phyloP scores from a whole-genome alignment of 2,797 vertebrate species.

The Eurystomus glaucurus region DNA sequence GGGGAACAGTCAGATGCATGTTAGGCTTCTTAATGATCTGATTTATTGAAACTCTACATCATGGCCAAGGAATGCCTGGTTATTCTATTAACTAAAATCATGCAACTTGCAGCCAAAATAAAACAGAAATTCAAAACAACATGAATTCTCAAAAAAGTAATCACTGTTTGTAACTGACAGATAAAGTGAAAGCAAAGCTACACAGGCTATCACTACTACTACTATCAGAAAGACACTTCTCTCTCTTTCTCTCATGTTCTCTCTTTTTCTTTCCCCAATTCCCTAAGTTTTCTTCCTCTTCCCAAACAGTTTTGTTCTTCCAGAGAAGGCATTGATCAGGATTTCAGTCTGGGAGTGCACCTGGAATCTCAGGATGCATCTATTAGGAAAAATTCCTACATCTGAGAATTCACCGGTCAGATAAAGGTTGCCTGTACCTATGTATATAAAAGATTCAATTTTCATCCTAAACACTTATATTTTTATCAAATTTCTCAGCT shows the following conservation, averaged over 20 bases:
- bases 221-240: neutral
- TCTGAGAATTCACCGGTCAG: neutral
- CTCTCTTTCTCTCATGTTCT: neutral
- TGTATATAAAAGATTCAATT: neutral
- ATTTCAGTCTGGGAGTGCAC: neutral
- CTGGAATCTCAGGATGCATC: neutral
- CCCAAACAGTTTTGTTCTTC: neutral
- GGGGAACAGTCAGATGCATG: neutral
- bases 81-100: neutral
- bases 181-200: neutral
- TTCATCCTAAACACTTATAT: neutral
- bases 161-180: neutral
- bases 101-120: neutral
- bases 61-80: neutral
- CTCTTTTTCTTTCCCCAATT: neutral
- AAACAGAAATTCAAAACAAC: neutral
- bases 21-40: neutral
- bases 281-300: neutral
- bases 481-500: neutral
- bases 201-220: neutral
- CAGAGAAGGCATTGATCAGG: fast-evolving
- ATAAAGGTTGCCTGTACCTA: neutral
- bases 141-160: neutral
- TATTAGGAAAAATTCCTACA: neutral
- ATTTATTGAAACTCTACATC: neutral